Percentiles rank a stretch among this genome's conserved stretches.
These are phyloP conservation scores for Pionites leucogaster DNA, from an alignment of 2,113 vertebrate species.

Conservation along the genomic window DNA sequence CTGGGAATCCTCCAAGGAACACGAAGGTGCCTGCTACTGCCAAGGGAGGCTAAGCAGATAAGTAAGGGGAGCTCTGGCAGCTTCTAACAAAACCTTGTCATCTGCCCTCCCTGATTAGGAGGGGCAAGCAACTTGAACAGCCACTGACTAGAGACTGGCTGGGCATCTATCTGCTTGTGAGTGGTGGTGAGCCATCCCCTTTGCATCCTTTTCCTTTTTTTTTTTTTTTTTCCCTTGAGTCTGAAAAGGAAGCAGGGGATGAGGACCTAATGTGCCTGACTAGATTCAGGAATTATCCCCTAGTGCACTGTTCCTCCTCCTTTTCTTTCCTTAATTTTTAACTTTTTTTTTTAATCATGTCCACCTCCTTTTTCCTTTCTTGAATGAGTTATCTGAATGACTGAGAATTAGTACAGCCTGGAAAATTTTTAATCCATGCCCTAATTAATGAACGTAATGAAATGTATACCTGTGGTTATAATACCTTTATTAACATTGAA, in stretches of 20 bases:
- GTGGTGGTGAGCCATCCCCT: background rate
- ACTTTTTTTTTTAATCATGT: background rate
- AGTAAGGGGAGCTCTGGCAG: background rate
- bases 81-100: background rate
- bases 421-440: slow-evolving; percentile 64
- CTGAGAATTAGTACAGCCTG: slow-evolving; percentile 40
- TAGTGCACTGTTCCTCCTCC: background rate
- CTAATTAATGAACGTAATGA: slow-evolving; percentile 68
- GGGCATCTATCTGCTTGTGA: background rate
- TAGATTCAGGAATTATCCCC: background rate
- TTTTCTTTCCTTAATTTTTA: background rate
- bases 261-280: background rate
- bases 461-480: slow-evolving; percentile 70
- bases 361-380: background rate
- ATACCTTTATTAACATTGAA: slow-evolving; percentile 69
- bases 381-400: slow-evolving; percentile 46
- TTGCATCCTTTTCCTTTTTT: background rate
- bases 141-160: background rate
- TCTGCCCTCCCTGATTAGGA: background rate
- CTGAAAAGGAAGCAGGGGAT: background rate
- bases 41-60: background rate
- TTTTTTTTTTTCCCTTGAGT: background rate
- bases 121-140: background rate
- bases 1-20: background rate
- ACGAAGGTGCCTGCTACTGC: background rate